These are phyloP conservation scores for Drosophila lacteicornis DNA, from an alignment of 1,140 invertebrate genomes.

Conservation along the genomic window DNA sequence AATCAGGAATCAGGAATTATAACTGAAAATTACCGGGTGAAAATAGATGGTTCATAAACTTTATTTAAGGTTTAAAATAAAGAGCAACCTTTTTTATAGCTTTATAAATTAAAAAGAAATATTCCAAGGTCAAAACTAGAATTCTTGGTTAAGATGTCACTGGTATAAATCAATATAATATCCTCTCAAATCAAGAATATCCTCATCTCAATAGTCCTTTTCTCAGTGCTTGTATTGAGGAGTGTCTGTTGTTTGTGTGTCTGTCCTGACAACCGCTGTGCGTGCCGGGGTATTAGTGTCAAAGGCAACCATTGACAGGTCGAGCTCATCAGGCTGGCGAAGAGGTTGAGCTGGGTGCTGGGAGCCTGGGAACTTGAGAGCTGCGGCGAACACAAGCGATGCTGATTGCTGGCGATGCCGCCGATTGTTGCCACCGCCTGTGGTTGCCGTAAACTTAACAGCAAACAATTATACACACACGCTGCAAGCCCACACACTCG, in stretches of 20 bases:
- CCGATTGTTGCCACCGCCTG: slow-evolving; percentile 73
- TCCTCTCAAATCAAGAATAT: background rate
- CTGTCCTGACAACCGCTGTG: slow-evolving; percentile 46
- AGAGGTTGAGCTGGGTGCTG: slow-evolving; percentile 3
- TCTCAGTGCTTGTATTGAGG: slow-evolving; percentile 2
- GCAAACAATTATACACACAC: slow-evolving; percentile 74
- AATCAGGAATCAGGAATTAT: too few relatives aligned
- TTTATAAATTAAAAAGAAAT: background rate
- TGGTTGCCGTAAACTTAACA: slow-evolving; percentile 80
- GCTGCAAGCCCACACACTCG: slow-evolving; percentile 15
- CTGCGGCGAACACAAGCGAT: slow-evolving; percentile 22
- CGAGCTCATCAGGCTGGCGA: slow-evolving; percentile 48
- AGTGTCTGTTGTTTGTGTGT: slow-evolving; percentile 14
- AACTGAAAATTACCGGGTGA: too few relatives aligned
- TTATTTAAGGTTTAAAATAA: background rate
- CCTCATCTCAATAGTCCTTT: background rate
- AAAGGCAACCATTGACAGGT: slow-evolving; percentile 65
- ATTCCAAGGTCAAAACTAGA: background rate
- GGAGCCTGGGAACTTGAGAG: slow-evolving; percentile 10
- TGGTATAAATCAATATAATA: background rate
- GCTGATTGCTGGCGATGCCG: slow-evolving; percentile 35
- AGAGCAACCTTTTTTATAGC: background rate
- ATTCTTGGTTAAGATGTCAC: too few relatives aligned
- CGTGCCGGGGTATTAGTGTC: slow-evolving; percentile 64
- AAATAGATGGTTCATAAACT: background rate